These are phyloP conservation scores for Halcyon malimbica DNA, from an alignment of 2,113 vertebrate species.

Conservation along the genomic window DNA sequence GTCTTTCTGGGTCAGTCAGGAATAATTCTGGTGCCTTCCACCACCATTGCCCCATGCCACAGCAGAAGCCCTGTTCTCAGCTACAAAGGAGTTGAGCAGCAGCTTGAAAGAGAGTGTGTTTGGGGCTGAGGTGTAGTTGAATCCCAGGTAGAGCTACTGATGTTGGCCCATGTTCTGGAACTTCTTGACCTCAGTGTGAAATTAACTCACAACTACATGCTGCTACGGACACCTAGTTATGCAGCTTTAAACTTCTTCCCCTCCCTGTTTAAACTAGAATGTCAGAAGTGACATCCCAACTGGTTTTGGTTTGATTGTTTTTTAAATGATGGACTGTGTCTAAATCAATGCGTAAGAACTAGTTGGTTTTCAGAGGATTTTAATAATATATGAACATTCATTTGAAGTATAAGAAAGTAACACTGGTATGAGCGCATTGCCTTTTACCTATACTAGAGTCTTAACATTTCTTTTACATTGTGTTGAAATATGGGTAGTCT, in stretches of 20 bases:
- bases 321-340: not conserved
- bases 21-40: not conserved
- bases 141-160: not conserved
- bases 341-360: not conserved
- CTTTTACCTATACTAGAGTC: not conserved
- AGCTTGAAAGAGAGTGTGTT: not conserved
- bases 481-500: not conserved
- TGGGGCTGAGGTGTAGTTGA: not conserved
- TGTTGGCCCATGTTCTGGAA: not conserved
- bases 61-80: not conserved
- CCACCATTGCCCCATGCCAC: accelerated
- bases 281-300: constrained; percentile 14
- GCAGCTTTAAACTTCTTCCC: constrained; percentile 4
- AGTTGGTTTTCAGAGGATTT: not conserved
- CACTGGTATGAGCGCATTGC: not conserved
- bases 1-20: not conserved
- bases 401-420: not conserved
- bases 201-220: constrained; percentile 31
- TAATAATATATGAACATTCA: not conserved
- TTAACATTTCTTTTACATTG: not conserved
- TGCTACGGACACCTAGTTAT: constrained; percentile 12
- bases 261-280: not conserved
- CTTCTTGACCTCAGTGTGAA: constrained; percentile 13
- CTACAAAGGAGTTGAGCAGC: not conserved
- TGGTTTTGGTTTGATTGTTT: not conserved